phyloP scores from a whole-genome alignment of 2,888 invertebrate species.

The Drosophila siamana region DNA sequence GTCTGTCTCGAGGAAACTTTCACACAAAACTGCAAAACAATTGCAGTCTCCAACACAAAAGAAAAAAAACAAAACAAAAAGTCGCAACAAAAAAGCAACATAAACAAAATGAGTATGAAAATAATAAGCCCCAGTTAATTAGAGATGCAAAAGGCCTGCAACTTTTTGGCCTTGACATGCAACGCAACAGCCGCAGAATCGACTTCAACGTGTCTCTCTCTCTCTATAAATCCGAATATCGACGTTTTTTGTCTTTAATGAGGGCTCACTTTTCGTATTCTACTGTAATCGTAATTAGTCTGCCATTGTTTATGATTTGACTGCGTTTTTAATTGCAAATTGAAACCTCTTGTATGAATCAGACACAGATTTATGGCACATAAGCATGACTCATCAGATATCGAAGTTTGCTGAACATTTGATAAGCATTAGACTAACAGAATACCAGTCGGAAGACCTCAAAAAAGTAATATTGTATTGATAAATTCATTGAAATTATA shows the following conservation, averaged over 20 bases:
- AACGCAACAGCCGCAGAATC: background rate
- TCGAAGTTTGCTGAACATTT: background rate
- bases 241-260: constrained; percentile 17
- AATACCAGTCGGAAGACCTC: no score
- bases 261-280: background rate
- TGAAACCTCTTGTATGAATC: constrained; percentile 7
- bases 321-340: constrained; percentile 9
- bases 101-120: constrained; percentile 16
- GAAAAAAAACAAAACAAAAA: constrained; percentile 33
- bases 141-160: constrained; percentile 31
- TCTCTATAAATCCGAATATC: constrained; percentile 29
- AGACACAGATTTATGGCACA: constrained; percentile 19
- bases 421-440: background rate
- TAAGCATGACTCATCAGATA: background rate
- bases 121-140: constrained; percentile 35
- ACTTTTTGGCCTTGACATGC: constrained; percentile 40
- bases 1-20: constrained; percentile 54
- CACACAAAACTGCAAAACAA: constrained; percentile 56
- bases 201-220: constrained; percentile 3
- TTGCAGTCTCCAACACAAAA: constrained; percentile 25
- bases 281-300: constrained; percentile 25
- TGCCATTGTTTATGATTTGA: constrained; percentile 25
- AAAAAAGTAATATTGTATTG: no score
- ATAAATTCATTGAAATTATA: no score
- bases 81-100: constrained; percentile 27